Conservation (phyloP, 92 coral and sea anemone species). For the Plumapathes pennacea region DNA sequence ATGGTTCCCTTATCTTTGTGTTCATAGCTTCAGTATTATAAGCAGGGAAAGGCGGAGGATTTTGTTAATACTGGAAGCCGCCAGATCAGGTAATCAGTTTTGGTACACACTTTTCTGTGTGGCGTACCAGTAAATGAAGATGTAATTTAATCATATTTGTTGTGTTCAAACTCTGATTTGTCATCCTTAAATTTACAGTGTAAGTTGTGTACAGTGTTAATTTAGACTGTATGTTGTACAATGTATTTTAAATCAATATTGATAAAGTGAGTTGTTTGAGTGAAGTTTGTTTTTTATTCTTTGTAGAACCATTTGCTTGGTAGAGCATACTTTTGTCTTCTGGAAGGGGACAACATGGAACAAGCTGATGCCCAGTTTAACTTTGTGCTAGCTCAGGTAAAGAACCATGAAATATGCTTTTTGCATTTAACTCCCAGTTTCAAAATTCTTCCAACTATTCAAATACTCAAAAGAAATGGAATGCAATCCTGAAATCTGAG, state of each 20-base stretch:
- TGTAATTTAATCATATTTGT: no score
- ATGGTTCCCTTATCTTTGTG: no score
- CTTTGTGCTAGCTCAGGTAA: constrained; percentile 93
- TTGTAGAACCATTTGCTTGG: constrained; percentile 95
- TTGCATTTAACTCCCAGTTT: no score
- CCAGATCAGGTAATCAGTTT: constrained; percentile 87
- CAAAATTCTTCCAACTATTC: no score
- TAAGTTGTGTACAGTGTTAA: neutral
- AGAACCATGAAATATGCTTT: no score
- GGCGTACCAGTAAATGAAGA: no score
- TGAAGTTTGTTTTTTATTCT: no score
- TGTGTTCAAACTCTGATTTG: no score
- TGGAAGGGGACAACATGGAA: constrained; percentile 98
- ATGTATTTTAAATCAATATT: neutral
- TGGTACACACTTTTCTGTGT: no score
- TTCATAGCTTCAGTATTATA: constrained; percentile 91
- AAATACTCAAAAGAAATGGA: no score
- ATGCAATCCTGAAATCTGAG: no score
- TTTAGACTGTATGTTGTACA: neutral
- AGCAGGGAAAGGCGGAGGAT: constrained; percentile 88
- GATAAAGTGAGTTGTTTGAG: neutral
- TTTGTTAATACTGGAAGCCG: constrained; percentile 90
- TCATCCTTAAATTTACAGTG: no score
- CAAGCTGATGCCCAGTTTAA: constrained; percentile 99
- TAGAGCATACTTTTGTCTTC: constrained; percentile 95